These are phyloP conservation scores for Furcula furcula DNA, from an alignment of 2,888 invertebrate species.

Conservation along the genomic window DNA sequence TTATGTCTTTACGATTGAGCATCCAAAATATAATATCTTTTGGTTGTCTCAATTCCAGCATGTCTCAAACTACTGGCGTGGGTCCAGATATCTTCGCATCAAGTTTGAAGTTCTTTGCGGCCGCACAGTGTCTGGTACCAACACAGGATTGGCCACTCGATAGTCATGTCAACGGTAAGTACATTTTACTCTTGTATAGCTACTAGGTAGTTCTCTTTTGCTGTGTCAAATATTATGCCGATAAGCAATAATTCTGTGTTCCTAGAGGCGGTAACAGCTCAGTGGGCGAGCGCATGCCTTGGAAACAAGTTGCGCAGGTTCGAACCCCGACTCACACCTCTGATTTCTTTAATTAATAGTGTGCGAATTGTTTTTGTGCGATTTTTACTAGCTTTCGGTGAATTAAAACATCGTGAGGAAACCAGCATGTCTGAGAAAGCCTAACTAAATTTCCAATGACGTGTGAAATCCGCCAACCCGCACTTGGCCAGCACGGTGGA, in stretches of 20 bases:
- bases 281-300: not conserved
- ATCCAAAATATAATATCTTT: too few species aligned
- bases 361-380: too few species aligned
- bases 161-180: slow-evolving; percentile 15
- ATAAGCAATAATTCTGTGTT: not conserved
- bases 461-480: too few species aligned
- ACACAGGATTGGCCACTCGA: slow-evolving; percentile 14
- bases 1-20: too few species aligned
- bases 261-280: too few species aligned
- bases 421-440: too few species aligned
- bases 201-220: not conserved
- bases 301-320: not conserved
- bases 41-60: not conserved
- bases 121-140: slow-evolving; percentile 26
- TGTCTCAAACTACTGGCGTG: slow-evolving; percentile 8
- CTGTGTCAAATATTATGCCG: not conserved
- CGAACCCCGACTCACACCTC: too few species aligned
- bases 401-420: too few species aligned
- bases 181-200: not conserved
- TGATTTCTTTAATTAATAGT: too few species aligned
- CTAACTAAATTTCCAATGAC: too few species aligned
- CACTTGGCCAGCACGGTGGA: too few species aligned
- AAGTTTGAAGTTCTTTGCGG: slow-evolving; percentile 28
- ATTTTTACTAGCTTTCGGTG: too few species aligned
- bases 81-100: slow-evolving; percentile 22